Conservation (phyloP, 2,113 vertebrate genomes). For the Rhinoderma darwinii region DNA sequence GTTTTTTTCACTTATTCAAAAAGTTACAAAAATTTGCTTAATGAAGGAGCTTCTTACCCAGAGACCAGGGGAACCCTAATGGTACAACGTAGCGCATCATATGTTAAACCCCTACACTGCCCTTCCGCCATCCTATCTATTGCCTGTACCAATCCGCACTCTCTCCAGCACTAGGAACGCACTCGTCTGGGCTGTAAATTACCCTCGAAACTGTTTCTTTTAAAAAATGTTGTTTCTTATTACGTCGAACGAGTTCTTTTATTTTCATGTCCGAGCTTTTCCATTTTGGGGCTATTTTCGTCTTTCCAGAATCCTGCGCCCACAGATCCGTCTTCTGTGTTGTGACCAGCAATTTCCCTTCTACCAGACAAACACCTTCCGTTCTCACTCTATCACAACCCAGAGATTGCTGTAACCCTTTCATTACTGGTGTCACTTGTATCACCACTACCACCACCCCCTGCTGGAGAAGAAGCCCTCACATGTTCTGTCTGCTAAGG, state of each 20-base stretch:
- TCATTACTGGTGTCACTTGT: not conserved
- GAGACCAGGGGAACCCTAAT: no score
- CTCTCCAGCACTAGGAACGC: no score
- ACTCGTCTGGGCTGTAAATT: not conserved
- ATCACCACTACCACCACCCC: not conserved
- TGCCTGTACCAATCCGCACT: not conserved
- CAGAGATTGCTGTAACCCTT: slow-evolving; percentile 26
- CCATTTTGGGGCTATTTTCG: not conserved
- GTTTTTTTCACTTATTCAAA: not conserved
- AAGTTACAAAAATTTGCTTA: not conserved
- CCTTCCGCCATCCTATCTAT: not conserved
- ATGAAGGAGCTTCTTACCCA: no score
- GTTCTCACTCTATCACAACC: slow-evolving; percentile 8
- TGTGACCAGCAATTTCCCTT: slow-evolving; percentile 14
- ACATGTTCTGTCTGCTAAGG: not conserved
- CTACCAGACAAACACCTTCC: not conserved
- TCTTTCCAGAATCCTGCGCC: not conserved
- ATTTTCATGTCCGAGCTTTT: not conserved
- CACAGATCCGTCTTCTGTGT: not conserved
- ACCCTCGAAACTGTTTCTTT: not conserved
- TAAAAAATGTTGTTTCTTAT: not conserved
- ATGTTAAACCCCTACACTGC: not conserved
- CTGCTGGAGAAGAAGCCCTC: not conserved
- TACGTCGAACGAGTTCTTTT: not conserved
- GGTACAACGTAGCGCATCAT: no score